Base-by-base conservation (phyloP, 2,797 vertebrate genomes). In the Brachyalestes nurse region DNA sequence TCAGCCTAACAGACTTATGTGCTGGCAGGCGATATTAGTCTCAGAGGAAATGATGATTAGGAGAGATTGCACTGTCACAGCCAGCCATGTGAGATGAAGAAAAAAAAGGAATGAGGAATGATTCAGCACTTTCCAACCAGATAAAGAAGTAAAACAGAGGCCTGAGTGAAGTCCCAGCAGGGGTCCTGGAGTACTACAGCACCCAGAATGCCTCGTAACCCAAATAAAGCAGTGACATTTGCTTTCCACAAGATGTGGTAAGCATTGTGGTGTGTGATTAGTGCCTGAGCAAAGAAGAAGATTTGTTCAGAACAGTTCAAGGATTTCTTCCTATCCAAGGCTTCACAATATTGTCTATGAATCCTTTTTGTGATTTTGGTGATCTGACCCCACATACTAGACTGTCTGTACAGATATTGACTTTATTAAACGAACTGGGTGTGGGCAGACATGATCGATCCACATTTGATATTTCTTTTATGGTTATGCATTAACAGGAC, bases 151-250 rank as follows among this genome's bases (percentile, higher is more conserved):
- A 79, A 19, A 71, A 34, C 21, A 70, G 64, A 51, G 74, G 60
- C 28, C 62, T 81, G 75, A 69, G 47, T 14, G 65, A 51, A 81
- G n/a, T 70, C 38, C 65, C 45, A 10, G 8, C 47, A 49, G 66
- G 61, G 73, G 42, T 82, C 55, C 19, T 70, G 58, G 45, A 66
- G 78, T 45, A 51, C 64, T 74, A 73, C 16, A 64, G 57, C 62
- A 80, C 78, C 66, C 78, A 75, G 42, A 64, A 79, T 75, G 78
- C 75, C 53, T 77, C 62, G 40, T 81, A 76, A 82, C 81, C 84
- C 77, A 82, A 57, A 84, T 76, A 76, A 60, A 80, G 64, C 77
- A 78, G 58, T 12, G 13, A 10, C 47, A 51, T 66, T 42, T 61
- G 70, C 73, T 7, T 45, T 49, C 38, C 74, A 61, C 3, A 67